Conservation (phyloP, 2,888 invertebrate species). For the Pyrrhia umbra region DNA sequence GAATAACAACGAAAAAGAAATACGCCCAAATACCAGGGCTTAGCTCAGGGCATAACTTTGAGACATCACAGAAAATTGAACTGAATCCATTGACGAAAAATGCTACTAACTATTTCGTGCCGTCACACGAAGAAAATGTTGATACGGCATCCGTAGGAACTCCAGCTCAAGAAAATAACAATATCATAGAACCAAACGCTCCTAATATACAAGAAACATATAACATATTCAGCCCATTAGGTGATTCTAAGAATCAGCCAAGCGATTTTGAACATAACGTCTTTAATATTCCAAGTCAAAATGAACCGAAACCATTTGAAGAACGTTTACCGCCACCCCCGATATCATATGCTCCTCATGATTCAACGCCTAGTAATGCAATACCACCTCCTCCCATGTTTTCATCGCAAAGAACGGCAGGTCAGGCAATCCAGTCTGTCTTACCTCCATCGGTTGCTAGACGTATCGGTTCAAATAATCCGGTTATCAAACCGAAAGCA, state of each 20-base stretch:
- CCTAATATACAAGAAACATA: constrained; percentile 44
- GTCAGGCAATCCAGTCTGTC: constrained; percentile 72
- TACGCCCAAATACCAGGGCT: constrained; percentile 95
- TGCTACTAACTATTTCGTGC: constrained; percentile 60
- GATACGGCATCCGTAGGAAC: background rate
- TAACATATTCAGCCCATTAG: constrained; percentile 55
- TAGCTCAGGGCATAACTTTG: constrained; percentile 80
- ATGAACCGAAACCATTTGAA: constrained; percentile 28
- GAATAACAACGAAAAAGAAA: constrained; percentile 92
- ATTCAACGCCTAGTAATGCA: constrained; percentile 47
- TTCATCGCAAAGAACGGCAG: constrained; percentile 72
- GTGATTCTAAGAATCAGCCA: constrained; percentile 13
- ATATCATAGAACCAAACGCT: constrained; percentile 24
- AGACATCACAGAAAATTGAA: constrained; percentile 56
- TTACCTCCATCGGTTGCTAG: constrained; percentile 86
- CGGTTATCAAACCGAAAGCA: constrained; percentile 74
- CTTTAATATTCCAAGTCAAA: constrained; percentile 26
- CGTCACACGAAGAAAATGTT: constrained; percentile 40
- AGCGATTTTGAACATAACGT: constrained; percentile 30
- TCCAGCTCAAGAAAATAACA: constrained; percentile 15
- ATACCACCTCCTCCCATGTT: constrained; percentile 87
- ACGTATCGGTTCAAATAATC: constrained; percentile 79
- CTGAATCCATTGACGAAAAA: constrained; percentile 53
- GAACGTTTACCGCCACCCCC: constrained; percentile 32
- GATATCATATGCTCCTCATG: constrained; percentile 20